Base-by-base conservation (phyloP, 2,113 vertebrate species). In the Cyprinodon tularosa region DNA sequence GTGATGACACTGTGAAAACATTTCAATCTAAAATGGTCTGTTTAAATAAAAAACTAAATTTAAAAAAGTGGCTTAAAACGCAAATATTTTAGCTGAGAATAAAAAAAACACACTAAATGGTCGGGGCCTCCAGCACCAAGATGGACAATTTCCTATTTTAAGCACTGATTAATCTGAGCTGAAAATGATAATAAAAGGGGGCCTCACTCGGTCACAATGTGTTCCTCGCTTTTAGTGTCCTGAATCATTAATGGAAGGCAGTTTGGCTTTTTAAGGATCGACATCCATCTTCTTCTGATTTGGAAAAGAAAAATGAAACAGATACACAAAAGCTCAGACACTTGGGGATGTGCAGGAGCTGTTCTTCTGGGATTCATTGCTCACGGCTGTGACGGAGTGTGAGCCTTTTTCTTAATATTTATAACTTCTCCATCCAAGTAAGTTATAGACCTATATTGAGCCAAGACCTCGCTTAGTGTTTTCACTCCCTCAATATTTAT, bases 321-420 rank as follows among this genome's bases (percentile, higher is more conserved):
- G 47, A 62, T 44, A 66, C 45, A 73, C 64, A 74, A 64, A 77
- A 36, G 67, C 47, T 70, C 64, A 71, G 78, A 74, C 67, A 71
- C 62, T 68, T 20, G 6, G 45, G 61, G 65, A 68, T 68, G 37
- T 17, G 66, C 74, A 62, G 74, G 81, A 62, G 65, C 74, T 78
- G 74, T 65, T 66, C 85, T 81, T 91, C 15, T 4, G 59, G 85
- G 79, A 88, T 86, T 85, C 70, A 83, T 90, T 83, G 72, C 89
- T 92, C 86, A 90, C 50, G 75, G 71, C 75, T 77, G 50, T 44
- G 78, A 86, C 63, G 84, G 86, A 92, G 82, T 84, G 82, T 86
- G 91, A 92, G 90, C 83, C 62, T 44, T 92, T 86, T 85, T 87
- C 86, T 78, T 87, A 76, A 89, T 94, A 93, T 94, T 94, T 92